Evolutionary conservation across 2,888 invertebrate species (phyloP).

Genomic region (Glyphotaelius pellucidus): DNA sequence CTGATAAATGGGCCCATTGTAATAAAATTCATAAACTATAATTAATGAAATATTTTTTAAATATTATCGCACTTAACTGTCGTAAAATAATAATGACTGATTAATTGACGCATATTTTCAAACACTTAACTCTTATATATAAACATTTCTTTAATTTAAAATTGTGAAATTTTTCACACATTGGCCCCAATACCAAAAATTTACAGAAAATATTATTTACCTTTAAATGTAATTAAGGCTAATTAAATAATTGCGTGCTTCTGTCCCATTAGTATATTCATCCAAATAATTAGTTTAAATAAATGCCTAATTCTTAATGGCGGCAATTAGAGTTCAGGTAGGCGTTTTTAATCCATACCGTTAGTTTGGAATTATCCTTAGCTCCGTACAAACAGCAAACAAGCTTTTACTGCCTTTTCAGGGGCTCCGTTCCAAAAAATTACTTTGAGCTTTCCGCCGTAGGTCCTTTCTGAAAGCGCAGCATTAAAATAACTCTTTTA

Average conservation of each 20-base stretch:
- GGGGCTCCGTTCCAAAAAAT: slow-evolving; percentile 5
- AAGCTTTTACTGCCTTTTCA: slow-evolving; percentile 18
- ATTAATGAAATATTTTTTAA: not conserved
- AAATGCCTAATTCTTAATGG: slow-evolving; percentile 26
- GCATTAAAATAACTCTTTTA: not conserved
- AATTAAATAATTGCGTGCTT: slow-evolving; percentile 39
- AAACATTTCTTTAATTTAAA: not conserved
- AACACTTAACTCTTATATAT: not conserved
- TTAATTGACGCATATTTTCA: slow-evolving; percentile 10
- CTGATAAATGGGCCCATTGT: not conserved
- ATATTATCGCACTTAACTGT: not conserved
- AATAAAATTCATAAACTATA: not conserved
- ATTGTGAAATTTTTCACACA: not conserved
- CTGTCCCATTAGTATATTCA: not conserved
- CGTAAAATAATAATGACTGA: slow-evolving; percentile 8
- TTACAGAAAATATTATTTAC: not conserved
- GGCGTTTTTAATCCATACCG: slow-evolving; percentile 33
- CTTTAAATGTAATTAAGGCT: slow-evolving; percentile 19
- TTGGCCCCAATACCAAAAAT: not conserved
- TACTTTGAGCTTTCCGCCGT: not conserved
- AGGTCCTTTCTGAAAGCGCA: not conserved
- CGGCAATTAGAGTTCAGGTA: slow-evolving; percentile 22
- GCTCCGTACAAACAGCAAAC: not conserved
- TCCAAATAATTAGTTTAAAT: slow-evolving; percentile 30
- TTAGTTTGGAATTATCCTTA: slow-evolving; percentile 22